Percentiles rank a stretch among this genome's conserved stretches.
These are phyloP conservation scores for Agrotis puta DNA, from an alignment of 2,888 invertebrate genomes.

Conservation along the genomic window DNA sequence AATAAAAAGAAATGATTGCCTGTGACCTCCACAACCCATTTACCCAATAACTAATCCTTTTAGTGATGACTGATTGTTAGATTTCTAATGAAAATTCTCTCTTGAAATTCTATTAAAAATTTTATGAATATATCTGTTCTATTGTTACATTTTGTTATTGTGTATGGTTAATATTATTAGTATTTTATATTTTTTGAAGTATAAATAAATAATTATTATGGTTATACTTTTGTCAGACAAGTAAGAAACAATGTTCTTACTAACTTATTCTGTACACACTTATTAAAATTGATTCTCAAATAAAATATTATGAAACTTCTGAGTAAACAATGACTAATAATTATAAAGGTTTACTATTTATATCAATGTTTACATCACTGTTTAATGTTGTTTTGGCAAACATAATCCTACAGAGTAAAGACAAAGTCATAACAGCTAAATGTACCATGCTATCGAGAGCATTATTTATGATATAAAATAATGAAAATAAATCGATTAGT, in stretches of 20 bases:
- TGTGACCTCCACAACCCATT: no score
- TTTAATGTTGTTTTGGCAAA: conserved; percentile 39
- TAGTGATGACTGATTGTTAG: no score
- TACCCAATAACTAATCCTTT: no score
- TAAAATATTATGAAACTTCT: background rate
- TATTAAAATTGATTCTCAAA: background rate
- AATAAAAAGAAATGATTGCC: no score
- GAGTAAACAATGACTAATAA: conserved; percentile 3
- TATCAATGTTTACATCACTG: conserved; percentile 54
- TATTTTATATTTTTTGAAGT: no score
- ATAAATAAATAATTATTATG: no score
- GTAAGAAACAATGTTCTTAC: background rate
- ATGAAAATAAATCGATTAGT: conserved; percentile 40
- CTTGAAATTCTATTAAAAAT: no score
- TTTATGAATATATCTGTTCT: no score
- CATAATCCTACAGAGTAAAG: conserved; percentile 5
- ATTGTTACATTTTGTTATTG: no score
- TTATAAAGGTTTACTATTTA: conserved; percentile 6
- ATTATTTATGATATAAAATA: background rate
- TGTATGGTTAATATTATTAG: no score
- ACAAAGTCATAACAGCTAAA: conserved; percentile 16
- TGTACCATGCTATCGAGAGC: conserved; percentile 3
- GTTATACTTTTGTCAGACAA: background rate
- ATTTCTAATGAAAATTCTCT: no score
- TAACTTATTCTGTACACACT: background rate